A percentile compares a stretch with the other conserved stretches of the same genome.
phyloP scores from a whole-genome alignment of 2,888 invertebrate genomes.

The Xanthorhoe designata region DNA sequence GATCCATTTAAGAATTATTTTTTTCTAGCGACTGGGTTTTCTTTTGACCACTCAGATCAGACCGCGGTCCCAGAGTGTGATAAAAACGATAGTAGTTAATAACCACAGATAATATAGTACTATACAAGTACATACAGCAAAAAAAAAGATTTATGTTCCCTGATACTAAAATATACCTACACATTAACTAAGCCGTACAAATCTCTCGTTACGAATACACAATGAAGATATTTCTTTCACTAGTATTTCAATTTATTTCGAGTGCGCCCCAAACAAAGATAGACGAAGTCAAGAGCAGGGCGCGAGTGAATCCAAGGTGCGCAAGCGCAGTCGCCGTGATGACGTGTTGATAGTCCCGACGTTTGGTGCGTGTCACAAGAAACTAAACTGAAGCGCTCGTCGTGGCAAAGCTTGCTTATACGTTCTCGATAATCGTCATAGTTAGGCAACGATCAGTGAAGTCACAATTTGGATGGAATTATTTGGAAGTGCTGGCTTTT shows the following conservation, averaged over 20 bases:
- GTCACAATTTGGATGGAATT: too few relatives aligned
- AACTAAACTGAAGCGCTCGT: too few relatives aligned
- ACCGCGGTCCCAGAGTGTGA: too few relatives aligned
- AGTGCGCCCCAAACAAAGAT: constrained; percentile 48
- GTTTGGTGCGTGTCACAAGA: constrained; percentile 41
- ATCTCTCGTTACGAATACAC: not conserved
- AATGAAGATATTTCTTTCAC: constrained; percentile 29
- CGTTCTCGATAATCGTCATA: too few relatives aligned
- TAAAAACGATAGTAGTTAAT: not conserved
- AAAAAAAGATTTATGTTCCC: not conserved
- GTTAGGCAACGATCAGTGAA: too few relatives aligned
- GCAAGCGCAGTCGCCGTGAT: constrained; percentile 64
- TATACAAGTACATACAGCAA: not conserved
- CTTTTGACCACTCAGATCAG: too few relatives aligned
- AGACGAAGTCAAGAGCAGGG: constrained; percentile 76
- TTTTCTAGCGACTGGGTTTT: too few relatives aligned
- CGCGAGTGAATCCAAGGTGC: constrained; percentile 72
- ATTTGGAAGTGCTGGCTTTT: too few relatives aligned
- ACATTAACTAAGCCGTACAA: constrained; percentile 1
- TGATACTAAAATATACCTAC: not conserved
- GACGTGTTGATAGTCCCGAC: constrained; percentile 71
- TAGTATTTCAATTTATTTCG: constrained; percentile 29
- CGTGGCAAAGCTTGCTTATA: too few relatives aligned
- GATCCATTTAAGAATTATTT: too few relatives aligned
- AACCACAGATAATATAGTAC: too few relatives aligned